Conservation (phyloP, 1,140 invertebrate genomes). For the Dinothrombium tinctorium region DNA sequence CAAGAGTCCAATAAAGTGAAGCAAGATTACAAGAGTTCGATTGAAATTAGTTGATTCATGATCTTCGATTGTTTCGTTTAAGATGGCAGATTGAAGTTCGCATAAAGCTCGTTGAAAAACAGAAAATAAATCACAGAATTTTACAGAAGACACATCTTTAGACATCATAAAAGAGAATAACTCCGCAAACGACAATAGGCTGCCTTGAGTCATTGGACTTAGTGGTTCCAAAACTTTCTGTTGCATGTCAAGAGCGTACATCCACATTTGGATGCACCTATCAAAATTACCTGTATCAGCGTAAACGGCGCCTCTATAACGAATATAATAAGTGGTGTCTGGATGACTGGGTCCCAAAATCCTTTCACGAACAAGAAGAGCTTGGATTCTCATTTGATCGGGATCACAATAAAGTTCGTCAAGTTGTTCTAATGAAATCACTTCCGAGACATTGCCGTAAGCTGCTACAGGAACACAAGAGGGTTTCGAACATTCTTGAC, state of each 20-base stretch:
- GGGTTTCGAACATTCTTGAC: constrained; percentile 35
- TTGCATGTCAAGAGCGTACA: constrained; percentile 89
- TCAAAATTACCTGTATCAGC: constrained; percentile 78
- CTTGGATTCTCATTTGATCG: constrained; percentile 89
- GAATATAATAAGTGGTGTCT: constrained; percentile 83
- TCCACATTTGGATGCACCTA: constrained; percentile 76
- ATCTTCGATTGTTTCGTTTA: constrained; percentile 21
- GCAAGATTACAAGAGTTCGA: constrained; percentile 54
- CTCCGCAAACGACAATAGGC: constrained; percentile 74
- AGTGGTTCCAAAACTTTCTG: constrained; percentile 62
- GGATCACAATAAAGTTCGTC: constrained; percentile 70
- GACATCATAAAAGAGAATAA: constrained; percentile 81
- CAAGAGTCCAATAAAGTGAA: constrained; percentile 31
- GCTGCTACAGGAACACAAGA: constrained; percentile 42
- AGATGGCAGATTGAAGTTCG: constrained; percentile 31
- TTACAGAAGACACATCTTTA: constrained; percentile 35
- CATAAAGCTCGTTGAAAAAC: constrained; percentile 53
- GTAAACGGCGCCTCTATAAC: constrained; percentile 76
- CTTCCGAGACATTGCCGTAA: constrained; percentile 64
- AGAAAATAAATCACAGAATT: constrained; percentile 49
- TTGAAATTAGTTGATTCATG: constrained; percentile 49
- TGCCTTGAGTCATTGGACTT: constrained; percentile 79
- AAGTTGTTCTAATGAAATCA: constrained; percentile 44
- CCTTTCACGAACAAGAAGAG: constrained; percentile 68
- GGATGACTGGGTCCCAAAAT: constrained; percentile 80